These are phyloP conservation scores for Cynaeus angustus DNA, from an alignment of 2,888 invertebrate genomes.

Conservation along the genomic window DNA sequence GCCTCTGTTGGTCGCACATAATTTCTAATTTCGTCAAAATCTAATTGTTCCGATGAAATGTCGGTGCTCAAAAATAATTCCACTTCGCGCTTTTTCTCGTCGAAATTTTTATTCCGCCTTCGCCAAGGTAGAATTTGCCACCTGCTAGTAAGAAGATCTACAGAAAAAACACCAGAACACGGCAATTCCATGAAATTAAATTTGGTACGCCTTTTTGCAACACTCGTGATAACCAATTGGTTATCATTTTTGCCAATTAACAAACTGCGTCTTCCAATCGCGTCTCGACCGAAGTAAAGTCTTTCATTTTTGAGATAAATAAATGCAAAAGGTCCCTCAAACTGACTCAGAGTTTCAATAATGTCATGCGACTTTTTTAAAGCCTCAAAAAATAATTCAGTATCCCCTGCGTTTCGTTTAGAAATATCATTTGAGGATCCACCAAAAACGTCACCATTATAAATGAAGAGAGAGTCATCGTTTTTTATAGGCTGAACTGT, in stretches of 20 bases:
- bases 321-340: slow-evolving; percentile 90
- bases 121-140: slow-evolving; percentile 71
- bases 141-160: slow-evolving; percentile 69
- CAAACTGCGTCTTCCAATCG: slow-evolving; percentile 89
- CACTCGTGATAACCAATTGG: slow-evolving; percentile 73
- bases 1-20: slow-evolving; percentile 49
- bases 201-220: slow-evolving; percentile 75
- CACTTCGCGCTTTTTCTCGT: slow-evolving; percentile 66
- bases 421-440: slow-evolving; percentile 64
- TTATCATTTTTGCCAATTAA: slow-evolving; percentile 74
- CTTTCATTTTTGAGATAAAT: slow-evolving; percentile 80
- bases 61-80: slow-evolving; percentile 62
- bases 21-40: slow-evolving; percentile 12
- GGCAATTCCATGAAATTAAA: slow-evolving; percentile 76
- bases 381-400: slow-evolving; percentile 72
- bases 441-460: slow-evolving; percentile 93
- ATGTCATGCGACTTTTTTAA: slow-evolving; percentile 65
- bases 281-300: slow-evolving; percentile 90
- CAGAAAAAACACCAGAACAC: slow-evolving; percentile 76
- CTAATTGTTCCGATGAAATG: slow-evolving; percentile 50
- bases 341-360: slow-evolving; percentile 71
- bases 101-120: slow-evolving; percentile 65
- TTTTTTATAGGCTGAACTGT: slow-evolving; percentile 81
- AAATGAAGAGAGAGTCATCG: slow-evolving; percentile 80
- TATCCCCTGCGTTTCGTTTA: slow-evolving; percentile 72